Evolutionary conservation across 2,888 invertebrate genomes (phyloP).

Genomic region (Cecidostiba fungosa): DNA sequence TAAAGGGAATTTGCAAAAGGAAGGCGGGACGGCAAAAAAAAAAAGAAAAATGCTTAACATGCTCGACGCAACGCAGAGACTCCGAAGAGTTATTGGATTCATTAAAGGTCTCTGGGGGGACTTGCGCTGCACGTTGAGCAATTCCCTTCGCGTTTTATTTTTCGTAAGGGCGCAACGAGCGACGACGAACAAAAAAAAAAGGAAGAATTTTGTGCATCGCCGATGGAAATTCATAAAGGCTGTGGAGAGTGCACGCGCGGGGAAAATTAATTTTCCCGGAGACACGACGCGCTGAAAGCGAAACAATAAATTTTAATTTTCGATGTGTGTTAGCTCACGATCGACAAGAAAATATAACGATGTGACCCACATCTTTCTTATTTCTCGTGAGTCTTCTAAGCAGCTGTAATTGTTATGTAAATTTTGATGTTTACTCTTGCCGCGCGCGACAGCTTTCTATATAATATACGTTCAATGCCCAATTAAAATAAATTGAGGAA

Average conservation of each 20-base stretch:
- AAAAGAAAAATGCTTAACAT: conserved; percentile 52
- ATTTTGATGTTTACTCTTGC: neutral
- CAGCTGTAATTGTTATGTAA: neutral
- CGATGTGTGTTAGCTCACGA: neutral
- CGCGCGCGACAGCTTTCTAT: conserved; percentile 1
- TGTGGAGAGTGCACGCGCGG: neutral
- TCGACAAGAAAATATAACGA: neutral
- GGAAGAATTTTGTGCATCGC: conserved; percentile 44
- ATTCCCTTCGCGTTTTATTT: conserved; percentile 57
- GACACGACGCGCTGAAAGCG: neutral
- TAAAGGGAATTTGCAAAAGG: conserved; percentile 31
- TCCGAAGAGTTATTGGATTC: conserved; percentile 63
- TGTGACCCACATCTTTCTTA: too few relatives aligned
- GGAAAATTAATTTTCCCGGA: conserved; percentile 47
- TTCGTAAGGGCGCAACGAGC: conserved; percentile 32
- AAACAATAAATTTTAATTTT: neutral
- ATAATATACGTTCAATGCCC: conserved; percentile 6
- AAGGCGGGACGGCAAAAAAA: neutral
- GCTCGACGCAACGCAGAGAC: conserved; percentile 34
- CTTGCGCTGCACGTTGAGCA: conserved; percentile 44
- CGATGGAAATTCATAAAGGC: conserved; percentile 46
- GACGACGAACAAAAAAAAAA: conserved; percentile 20
- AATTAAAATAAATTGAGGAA: conserved; percentile 47
- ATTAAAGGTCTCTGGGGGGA: conserved; percentile 60
- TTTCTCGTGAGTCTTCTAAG: neutral